phyloP scores from a whole-genome alignment of 1,140 invertebrate genomes.

The Acromyrmex echinatior region DNA sequence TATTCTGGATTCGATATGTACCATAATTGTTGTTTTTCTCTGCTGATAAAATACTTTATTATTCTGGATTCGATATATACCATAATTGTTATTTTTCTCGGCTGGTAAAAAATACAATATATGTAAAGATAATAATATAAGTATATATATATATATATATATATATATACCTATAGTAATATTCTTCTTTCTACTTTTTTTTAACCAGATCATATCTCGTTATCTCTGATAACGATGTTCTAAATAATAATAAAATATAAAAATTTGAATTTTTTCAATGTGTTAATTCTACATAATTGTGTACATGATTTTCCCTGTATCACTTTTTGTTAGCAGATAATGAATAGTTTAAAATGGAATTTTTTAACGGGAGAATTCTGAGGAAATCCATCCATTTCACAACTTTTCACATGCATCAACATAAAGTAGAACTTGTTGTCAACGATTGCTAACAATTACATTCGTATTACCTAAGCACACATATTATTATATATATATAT shows the following conservation, averaged over 20 bases:
- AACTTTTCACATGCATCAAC: background rate
- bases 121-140: background rate
- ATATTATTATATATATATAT: background rate
- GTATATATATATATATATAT: background rate
- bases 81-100: background rate
- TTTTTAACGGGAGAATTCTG: background rate
- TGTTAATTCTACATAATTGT: background rate
- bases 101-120: background rate
- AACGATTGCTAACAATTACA: background rate
- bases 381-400: background rate
- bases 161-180: background rate
- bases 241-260: slow-evolving; percentile 1
- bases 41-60: slow-evolving; percentile 1
- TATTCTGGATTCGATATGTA: slow-evolving; percentile 9
- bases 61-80: background rate
- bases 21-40: slow-evolving; percentile 3
- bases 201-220: background rate
- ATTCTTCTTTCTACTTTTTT: background rate
- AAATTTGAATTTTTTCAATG: slow-evolving; percentile 3
- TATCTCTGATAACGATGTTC: background rate
- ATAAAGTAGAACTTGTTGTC: slow-evolving; percentile 15
- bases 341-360: background rate
- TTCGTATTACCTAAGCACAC: background rate
- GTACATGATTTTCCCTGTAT: background rate
- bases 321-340: background rate